Evolutionary conservation across 1,140 invertebrate species (phyloP).

Genomic region (Melanaphis sacchari): DNA sequence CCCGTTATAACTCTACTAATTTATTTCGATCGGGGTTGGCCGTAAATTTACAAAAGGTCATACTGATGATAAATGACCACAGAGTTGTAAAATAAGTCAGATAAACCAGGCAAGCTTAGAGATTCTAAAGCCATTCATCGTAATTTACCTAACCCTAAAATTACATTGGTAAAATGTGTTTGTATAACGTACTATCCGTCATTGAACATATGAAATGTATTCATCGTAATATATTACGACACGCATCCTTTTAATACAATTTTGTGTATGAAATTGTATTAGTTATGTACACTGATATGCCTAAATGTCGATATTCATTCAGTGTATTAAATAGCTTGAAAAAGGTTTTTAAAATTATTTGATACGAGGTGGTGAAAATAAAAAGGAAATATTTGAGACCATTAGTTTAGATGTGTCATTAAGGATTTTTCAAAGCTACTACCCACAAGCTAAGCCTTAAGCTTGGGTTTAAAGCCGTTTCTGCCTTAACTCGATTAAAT

Average conservation of each 20-base stretch:
- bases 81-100: background rate
- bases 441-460: background rate
- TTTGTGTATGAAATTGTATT: background rate
- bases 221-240: background rate
- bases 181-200: background rate
- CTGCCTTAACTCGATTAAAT: background rate
- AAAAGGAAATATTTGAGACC: background rate
- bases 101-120: background rate
- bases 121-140: conserved; percentile 22
- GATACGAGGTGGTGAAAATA: background rate
- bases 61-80: conserved; percentile 15
- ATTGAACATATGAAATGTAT: background rate
- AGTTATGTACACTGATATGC: background rate
- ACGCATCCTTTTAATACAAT: background rate
- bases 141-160: conserved; percentile 2
- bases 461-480: background rate
- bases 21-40: background rate
- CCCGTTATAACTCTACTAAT: background rate
- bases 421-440: background rate
- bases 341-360: background rate
- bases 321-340: background rate
- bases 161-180: background rate
- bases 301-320: background rate
- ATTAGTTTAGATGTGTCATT: background rate
- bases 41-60: background rate